A percentile compares a stretch with the other conserved stretches of the same genome.
Conservation (phyloP, 2,113 vertebrate species). For the Gymnobelideus leadbeateri region DNA sequence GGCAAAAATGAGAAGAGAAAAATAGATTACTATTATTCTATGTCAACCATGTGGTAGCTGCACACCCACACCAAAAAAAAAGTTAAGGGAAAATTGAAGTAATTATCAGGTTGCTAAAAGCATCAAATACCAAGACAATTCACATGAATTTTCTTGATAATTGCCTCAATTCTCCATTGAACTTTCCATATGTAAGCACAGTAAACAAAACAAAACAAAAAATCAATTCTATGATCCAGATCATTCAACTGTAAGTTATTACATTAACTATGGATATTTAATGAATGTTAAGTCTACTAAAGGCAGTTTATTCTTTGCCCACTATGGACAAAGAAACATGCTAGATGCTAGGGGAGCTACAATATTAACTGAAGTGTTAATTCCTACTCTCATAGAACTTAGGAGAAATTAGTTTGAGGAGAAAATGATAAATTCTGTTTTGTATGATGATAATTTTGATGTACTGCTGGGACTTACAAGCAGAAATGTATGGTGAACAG, state of each 20-base stretch:
- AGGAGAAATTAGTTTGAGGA: background rate
- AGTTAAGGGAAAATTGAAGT: constrained; percentile 49
- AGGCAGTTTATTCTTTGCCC: background rate
- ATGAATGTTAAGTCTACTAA: background rate
- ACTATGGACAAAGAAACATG: background rate
- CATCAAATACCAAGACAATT: background rate
- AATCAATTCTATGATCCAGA: background rate
- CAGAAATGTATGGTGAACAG: background rate
- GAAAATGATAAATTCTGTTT: background rate
- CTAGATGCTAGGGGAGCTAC: background rate
- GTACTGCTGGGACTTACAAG: background rate
- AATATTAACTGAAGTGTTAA: background rate
- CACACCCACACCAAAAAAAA: background rate
- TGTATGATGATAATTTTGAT: background rate
- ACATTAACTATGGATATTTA: background rate
- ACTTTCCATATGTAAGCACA: background rate
- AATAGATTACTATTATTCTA: background rate
- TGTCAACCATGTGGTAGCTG: background rate
- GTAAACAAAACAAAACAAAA: background rate
- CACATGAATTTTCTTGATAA: background rate
- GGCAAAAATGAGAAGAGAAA: constrained; percentile 11
- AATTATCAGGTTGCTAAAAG: constrained; percentile 18
- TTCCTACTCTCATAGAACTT: background rate
- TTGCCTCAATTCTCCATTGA: background rate
- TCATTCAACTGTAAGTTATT: background rate